Percentiles rank a stretch among this genome's conserved stretches.
These are phyloP conservation scores for Sinohyriopsis cumingii DNA, from an alignment of 2,888 invertebrate genomes.

Conservation along the genomic window DNA sequence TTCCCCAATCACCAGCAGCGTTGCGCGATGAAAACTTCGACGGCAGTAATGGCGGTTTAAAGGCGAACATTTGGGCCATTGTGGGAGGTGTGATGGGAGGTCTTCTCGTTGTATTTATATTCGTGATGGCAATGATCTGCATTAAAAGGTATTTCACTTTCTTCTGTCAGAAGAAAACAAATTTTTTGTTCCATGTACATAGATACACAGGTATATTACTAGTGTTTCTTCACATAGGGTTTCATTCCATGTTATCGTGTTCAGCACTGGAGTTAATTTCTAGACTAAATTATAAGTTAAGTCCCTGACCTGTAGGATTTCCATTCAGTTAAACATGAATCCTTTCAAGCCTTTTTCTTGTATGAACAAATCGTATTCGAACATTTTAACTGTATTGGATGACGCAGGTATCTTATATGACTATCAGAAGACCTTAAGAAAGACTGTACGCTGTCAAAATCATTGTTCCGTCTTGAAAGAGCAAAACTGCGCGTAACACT, in stretches of 20 bases:
- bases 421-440: too few species aligned
- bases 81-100: conserved; percentile 37
- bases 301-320: too few species aligned
- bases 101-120: conserved; percentile 31
- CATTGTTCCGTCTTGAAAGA: too few species aligned
- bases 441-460: too few species aligned
- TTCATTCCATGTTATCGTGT: neutral
- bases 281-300: too few species aligned
- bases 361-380: too few species aligned
- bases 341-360: too few species aligned
- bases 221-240: neutral
- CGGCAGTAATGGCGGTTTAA: conserved; percentile 8
- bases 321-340: too few species aligned
- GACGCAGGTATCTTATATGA: too few species aligned
- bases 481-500: too few species aligned
- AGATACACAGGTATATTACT: neutral
- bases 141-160: conserved; percentile 23
- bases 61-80: conserved; percentile 30
- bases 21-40: neutral
- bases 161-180: neutral
- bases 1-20: too few species aligned
- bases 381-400: too few species aligned
- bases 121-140: conserved; percentile 30
- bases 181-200: neutral
- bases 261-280: neutral